Evolutionary conservation across 2,113 vertebrate species (phyloP).

Genomic region (Morphnarchus princeps): DNA sequence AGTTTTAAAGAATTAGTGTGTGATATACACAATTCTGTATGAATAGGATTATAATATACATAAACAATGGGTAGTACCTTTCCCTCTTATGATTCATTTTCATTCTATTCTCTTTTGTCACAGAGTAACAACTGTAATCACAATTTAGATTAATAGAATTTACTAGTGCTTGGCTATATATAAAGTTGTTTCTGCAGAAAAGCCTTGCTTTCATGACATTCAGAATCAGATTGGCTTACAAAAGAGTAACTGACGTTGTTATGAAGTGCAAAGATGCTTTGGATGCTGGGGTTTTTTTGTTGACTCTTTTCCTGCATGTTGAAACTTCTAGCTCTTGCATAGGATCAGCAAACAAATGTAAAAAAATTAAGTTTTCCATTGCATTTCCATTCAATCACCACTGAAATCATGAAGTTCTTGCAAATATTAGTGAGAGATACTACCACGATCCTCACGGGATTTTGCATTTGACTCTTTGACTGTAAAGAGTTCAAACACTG

Average conservation of each 20-base stretch:
- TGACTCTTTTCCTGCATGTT: neutral
- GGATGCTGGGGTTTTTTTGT: fast-evolving
- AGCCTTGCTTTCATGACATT: neutral
- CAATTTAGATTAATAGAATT: neutral
- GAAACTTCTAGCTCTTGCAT: neutral
- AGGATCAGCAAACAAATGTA: neutral
- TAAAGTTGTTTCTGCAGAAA: neutral
- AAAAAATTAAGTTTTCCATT: neutral
- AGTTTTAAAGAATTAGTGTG: neutral
- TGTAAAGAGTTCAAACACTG: neutral
- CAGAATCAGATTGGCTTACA: neutral
- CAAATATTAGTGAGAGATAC: neutral
- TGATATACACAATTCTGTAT: neutral
- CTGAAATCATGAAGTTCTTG: neutral
- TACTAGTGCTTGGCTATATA: neutral
- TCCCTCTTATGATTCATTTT: neutral
- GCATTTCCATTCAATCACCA: neutral
- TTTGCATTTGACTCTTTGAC: neutral
- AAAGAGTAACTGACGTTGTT: neutral
- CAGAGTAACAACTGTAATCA: neutral
- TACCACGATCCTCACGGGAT: neutral
- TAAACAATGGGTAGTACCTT: neutral
- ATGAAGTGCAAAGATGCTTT: neutral
- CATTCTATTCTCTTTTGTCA: neutral
- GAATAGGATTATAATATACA: neutral